Conservation (phyloP, 2,113 vertebrate species). For the Xenopus borealis region DNA sequence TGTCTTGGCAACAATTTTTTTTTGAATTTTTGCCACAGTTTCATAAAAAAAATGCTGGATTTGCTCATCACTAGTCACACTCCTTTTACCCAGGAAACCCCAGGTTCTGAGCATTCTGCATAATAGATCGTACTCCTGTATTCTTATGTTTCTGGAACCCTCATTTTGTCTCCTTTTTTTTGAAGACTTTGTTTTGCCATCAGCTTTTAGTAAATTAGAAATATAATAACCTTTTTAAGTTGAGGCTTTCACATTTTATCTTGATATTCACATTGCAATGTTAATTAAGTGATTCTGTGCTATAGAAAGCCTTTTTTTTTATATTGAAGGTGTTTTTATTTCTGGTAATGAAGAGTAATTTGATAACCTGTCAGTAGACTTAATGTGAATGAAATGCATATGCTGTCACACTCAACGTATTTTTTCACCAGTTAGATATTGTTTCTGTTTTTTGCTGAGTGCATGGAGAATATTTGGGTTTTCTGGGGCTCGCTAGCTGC, state of each 20-base stretch:
- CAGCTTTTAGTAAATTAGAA: no score
- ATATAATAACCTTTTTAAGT: no score
- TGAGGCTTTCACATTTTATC: conserved; percentile 46
- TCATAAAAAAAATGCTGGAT: no score
- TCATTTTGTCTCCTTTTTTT: no score
- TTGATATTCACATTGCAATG: conserved; percentile 56
- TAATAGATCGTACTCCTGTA: no score
- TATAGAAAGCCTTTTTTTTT: conserved; percentile 45
- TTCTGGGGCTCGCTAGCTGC: background rate
- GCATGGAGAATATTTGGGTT: conserved; percentile 19
- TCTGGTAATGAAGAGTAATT: conserved; percentile 52
- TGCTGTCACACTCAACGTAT: conserved; percentile 33
- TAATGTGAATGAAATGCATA: conserved; percentile 16
- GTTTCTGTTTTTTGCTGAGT: background rate
- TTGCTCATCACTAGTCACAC: no score
- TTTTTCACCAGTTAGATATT: background rate
- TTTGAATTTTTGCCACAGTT: no score
- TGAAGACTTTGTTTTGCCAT: no score
- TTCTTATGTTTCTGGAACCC: no score
- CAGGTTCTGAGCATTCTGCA: no score
- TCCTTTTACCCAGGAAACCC: no score
- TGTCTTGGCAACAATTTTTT: no score
- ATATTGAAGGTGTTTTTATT: conserved; percentile 54
- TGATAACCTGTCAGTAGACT: conserved; percentile 54
- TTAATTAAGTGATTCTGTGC: conserved; percentile 34